These are phyloP conservation scores for Dilophus febrilis DNA, from an alignment of 2,888 invertebrate genomes.

Conservation along the genomic window DNA sequence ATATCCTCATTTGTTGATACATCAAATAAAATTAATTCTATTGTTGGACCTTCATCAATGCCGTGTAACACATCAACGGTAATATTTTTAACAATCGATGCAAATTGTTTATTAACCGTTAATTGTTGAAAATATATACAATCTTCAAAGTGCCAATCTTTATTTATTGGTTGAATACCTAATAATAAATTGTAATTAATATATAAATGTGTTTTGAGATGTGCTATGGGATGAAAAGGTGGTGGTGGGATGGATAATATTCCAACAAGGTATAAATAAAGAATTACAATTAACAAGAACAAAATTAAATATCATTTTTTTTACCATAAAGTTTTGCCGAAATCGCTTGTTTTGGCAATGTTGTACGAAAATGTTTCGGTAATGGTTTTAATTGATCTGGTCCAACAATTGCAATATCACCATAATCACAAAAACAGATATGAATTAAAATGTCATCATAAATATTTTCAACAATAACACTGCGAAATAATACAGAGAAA, in stretches of 20 bases:
- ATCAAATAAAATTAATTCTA: slow-evolving; percentile 53
- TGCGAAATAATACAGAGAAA: slow-evolving; percentile 12
- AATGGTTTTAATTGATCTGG: slow-evolving; percentile 37
- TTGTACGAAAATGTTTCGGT: slow-evolving; percentile 34
- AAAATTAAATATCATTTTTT: background rate
- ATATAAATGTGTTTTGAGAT: too few species aligned
- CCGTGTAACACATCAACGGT: slow-evolving; percentile 39
- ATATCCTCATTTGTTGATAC: slow-evolving; percentile 49
- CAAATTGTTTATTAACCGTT: slow-evolving; percentile 51
- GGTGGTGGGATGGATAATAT: too few species aligned
- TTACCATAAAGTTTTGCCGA: slow-evolving; percentile 44
- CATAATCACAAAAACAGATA: slow-evolving; percentile 46
- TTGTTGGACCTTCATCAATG: slow-evolving; percentile 36
- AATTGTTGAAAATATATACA: slow-evolving; percentile 54
- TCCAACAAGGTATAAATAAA: too few species aligned
- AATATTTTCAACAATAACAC: slow-evolving; percentile 37
- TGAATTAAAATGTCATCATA: slow-evolving; percentile 37
- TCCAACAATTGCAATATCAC: slow-evolving; percentile 39
- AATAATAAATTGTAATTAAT: too few species aligned
- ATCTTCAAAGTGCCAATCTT: slow-evolving; percentile 57
- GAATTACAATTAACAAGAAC: too few species aligned
- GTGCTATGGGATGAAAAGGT: too few species aligned
- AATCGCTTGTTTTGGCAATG: slow-evolving; percentile 46
- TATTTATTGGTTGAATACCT: slow-evolving; percentile 38
- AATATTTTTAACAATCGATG: slow-evolving; percentile 45